These are phyloP conservation scores for Mimas tiliae DNA, from an alignment of 2,888 invertebrate species.

Conservation along the genomic window DNA sequence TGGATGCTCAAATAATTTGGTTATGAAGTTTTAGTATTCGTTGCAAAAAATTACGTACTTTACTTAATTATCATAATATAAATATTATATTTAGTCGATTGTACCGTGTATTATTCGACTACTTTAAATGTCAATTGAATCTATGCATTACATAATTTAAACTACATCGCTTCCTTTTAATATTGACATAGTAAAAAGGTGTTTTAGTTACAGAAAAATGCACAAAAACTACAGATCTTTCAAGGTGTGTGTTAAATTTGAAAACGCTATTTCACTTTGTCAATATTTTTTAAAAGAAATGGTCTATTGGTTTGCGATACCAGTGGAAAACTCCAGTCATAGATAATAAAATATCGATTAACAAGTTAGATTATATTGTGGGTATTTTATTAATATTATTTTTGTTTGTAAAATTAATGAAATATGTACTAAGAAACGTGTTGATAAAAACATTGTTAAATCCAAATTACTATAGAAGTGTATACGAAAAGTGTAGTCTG, in stretches of 20 bases:
- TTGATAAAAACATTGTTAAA: conserved; percentile 3
- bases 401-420: conserved; percentile 3
- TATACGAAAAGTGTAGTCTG: too few species aligned
- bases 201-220: neutral
- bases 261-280: neutral
- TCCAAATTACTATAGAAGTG: too few species aligned
- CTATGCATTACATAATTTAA: neutral
- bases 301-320: neutral
- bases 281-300: neutral
- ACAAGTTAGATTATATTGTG: conserved; percentile 7
- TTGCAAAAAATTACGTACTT: neutral
- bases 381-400: conserved; percentile 19
- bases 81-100: neutral
- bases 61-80: neutral
- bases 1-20: neutral
- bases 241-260: too few species aligned
- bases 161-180: neutral
- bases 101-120: conserved; percentile 4
- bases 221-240: too few species aligned
- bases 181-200: neutral
- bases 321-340: conserved; percentile 19
- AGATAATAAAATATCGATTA: conserved; percentile 18
- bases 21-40: neutral
- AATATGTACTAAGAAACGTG: conserved; percentile 10
- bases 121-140: conserved; percentile 13